Percentiles rank a stretch among this genome's conserved stretches.
Conservation (phyloP, 1,140 invertebrate species). For the Laupala kohalensis region DNA sequence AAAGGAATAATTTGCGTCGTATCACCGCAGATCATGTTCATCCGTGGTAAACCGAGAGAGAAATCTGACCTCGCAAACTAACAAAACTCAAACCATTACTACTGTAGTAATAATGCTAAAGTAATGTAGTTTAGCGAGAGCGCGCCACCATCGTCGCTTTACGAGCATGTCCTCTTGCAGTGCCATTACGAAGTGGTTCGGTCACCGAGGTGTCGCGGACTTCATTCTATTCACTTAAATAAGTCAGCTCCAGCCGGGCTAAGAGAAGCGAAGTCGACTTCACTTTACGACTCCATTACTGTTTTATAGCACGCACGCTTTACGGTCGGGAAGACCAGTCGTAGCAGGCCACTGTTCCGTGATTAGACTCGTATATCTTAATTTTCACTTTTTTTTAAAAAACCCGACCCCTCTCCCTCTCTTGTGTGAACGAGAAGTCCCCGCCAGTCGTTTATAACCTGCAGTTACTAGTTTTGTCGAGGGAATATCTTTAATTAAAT, state of each 20-base stretch:
- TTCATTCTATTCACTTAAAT: neutral
- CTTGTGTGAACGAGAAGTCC: no score
- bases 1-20: no score
- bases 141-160: neutral
- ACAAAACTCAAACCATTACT: no score
- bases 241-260: neutral
- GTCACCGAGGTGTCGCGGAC: neutral
- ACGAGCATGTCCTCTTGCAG: neutral
- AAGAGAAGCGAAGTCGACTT: neutral
- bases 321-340: neutral
- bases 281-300: neutral
- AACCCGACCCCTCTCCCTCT: neutral
- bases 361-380: neutral
- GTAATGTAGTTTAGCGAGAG: neutral
- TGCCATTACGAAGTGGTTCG: neutral
- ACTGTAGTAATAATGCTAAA: neutral
- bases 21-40: no score
- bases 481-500: neutral
- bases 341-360: neutral
- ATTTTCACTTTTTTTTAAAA: neutral
- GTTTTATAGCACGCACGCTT: neutral
- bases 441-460: neutral
- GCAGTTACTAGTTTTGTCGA: neutral
- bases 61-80: no score
- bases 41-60: no score